A percentile compares a stretch with the other conserved stretches of the same genome.
Evolutionary conservation across 2,797 vertebrate species (phyloP).

Genomic region (Sarcophilus harrisii): DNA sequence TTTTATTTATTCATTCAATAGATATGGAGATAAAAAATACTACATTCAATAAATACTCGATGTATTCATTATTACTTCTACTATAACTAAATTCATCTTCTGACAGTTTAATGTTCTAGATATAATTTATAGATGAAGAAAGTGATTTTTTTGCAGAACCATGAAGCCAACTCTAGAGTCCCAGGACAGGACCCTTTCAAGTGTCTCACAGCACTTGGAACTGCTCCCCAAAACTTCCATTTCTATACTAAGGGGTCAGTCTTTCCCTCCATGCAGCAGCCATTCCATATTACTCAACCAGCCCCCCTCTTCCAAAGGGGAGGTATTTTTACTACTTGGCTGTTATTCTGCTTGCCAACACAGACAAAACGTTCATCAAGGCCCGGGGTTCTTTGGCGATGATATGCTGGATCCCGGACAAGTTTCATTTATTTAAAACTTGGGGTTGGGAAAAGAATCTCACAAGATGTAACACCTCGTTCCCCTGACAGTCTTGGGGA

Average conservation of each 20-base stretch:
- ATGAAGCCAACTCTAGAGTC: background rate
- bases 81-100: too few relatives aligned
- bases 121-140: background rate
- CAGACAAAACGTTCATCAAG: constrained; percentile 30
- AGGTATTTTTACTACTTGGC: constrained; percentile 39
- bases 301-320: constrained; percentile 25
- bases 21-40: too few relatives aligned
- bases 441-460: constrained; percentile 72
- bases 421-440: constrained; percentile 77
- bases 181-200: background rate
- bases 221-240: constrained; percentile 4
- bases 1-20: too few relatives aligned
- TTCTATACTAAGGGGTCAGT: constrained; percentile 36
- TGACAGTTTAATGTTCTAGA: background rate
- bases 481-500: constrained; percentile 54
- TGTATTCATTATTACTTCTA: too few relatives aligned
- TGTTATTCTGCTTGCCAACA: constrained; percentile 37
- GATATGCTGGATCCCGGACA: constrained; percentile 65
- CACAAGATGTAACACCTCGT: constrained; percentile 71
- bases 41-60: too few relatives aligned
- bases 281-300: constrained; percentile 21
- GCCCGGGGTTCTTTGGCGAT: constrained; percentile 73
- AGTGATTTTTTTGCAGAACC: background rate
- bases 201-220: background rate
- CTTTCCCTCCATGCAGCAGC: background rate